phyloP scores from a whole-genome alignment of 2,888 invertebrate genomes.

The Melipona beecheii region DNA sequence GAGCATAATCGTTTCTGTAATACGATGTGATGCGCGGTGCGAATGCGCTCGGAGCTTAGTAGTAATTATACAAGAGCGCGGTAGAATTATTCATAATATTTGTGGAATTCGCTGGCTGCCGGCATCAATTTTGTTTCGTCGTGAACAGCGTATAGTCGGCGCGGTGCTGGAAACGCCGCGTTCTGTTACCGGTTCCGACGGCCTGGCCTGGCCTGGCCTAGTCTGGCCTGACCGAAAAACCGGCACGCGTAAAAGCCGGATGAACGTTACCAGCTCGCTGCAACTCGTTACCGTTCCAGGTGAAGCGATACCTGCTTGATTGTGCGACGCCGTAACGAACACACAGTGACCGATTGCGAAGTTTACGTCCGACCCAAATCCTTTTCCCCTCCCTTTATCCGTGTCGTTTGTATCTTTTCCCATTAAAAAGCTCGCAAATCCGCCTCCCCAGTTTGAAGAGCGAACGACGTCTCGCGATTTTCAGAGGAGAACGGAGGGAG shows the following conservation, averaged over 20 bases:
- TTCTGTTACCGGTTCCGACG: neutral
- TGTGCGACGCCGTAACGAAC: slow-evolving; percentile 4
- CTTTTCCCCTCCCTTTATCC: neutral
- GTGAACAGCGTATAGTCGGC: neutral
- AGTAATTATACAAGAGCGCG: slow-evolving; percentile 15
- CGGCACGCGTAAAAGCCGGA: neutral
- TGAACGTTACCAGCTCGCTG: neutral
- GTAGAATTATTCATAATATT: slow-evolving; percentile 41
- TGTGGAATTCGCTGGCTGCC: neutral
- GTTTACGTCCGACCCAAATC: neutral
- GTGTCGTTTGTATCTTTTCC: neutral
- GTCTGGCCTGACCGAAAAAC: neutral
- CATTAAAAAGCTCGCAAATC: neutral
- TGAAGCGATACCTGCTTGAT: neutral
- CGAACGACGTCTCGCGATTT: neutral
- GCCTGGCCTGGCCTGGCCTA: too few species aligned
- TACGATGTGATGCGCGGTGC: slow-evolving; percentile 8
- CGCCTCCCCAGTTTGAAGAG: neutral
- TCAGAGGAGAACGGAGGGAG: neutral
- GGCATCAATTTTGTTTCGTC: slow-evolving; percentile 18
- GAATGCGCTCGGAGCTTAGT: neutral
- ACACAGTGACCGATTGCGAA: neutral
- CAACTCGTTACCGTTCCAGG: slow-evolving; percentile 18
- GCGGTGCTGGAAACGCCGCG: neutral
- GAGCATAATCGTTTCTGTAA: slow-evolving; percentile 27